Conservation (phyloP, 2,113 vertebrate genomes). For the Setophaga petechia region DNA sequence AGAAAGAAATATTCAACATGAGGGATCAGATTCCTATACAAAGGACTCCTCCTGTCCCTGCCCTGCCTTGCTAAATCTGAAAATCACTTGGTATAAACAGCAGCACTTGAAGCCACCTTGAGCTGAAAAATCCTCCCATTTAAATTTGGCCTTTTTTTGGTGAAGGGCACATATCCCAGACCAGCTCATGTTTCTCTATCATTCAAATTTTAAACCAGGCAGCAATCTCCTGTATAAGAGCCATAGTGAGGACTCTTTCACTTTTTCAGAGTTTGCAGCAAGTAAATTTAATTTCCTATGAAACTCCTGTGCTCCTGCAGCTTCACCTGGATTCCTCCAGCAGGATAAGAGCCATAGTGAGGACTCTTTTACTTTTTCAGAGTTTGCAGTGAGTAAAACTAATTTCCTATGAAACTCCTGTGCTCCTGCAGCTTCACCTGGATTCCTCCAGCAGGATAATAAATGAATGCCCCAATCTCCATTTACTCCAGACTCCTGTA, state of each 20-base stretch:
- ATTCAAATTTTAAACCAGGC: neutral
- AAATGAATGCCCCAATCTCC: neutral
- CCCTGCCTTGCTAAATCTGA: neutral
- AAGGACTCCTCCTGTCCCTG: neutral
- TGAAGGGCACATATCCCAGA: neutral
- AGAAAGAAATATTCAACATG: neutral
- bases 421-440: neutral
- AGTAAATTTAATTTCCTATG: neutral
- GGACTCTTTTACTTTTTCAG: neutral
- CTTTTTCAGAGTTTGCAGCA: neutral
- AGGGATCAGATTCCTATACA: neutral
- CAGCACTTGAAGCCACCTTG: neutral
- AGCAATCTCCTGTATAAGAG: neutral
- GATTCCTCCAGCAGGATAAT: neutral
- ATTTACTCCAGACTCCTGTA: slow-evolving; percentile 11
- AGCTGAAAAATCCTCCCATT: neutral
- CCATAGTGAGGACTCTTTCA: fast-evolving
- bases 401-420: neutral
- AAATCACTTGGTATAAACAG: neutral
- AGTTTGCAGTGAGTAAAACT: neutral
- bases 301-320: neutral
- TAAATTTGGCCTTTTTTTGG: neutral
- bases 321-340: neutral
- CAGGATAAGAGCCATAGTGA: neutral
- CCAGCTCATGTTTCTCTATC: neutral